These are phyloP conservation scores for Liasis olivaceus DNA, from an alignment of 2,797 vertebrate species.

Conservation along the genomic window DNA sequence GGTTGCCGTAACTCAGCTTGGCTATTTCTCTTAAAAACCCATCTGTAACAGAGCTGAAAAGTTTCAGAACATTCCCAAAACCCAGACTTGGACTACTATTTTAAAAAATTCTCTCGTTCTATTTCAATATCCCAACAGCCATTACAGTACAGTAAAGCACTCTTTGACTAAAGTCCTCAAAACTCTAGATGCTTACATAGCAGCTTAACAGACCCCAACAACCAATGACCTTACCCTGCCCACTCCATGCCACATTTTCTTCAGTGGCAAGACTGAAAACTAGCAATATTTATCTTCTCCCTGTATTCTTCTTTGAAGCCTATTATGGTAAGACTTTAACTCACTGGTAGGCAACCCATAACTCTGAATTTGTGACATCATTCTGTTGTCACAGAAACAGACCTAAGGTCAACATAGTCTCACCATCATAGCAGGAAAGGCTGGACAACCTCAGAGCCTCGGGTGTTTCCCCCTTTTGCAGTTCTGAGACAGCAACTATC, in stretches of 20 bases:
- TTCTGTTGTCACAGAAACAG: neutral
- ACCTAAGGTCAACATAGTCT: neutral
- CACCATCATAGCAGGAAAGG: neutral
- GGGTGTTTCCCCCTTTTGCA: neutral
- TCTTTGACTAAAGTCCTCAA: neutral
- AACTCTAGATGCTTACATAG: neutral
- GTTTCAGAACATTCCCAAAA: neutral
- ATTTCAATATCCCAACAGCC: neutral
- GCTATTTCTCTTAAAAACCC: neutral
- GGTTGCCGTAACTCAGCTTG: neutral
- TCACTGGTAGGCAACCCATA: neutral
- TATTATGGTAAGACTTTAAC: neutral
- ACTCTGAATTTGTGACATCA: slow-evolving; percentile 20
- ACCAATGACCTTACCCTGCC: neutral
- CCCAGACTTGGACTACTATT: neutral
- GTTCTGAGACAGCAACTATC: neutral
- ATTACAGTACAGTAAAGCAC: too few species aligned
- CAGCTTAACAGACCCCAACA: neutral
- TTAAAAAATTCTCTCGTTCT: neutral
- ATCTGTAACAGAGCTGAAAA: neutral
- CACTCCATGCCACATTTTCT: neutral
- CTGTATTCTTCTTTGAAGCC: neutral
- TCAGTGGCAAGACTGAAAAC: neutral
- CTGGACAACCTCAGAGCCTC: neutral
- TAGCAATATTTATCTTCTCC: neutral